phyloP scores from a whole-genome alignment of 2,888 invertebrate genomes.

The Tenthredo scrophulariae region DNA sequence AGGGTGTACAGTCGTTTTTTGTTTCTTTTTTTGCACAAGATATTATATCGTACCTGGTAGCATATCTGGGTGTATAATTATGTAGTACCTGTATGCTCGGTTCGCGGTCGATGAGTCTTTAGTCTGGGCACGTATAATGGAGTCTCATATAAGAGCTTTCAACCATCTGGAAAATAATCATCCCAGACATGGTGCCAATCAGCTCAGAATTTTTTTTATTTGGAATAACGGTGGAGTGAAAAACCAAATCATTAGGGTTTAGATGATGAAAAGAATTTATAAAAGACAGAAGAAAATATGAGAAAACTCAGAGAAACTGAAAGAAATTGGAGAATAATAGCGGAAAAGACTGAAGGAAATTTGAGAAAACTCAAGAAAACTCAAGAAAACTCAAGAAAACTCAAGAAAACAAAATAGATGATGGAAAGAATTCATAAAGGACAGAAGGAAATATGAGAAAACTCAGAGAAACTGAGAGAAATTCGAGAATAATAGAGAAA shows the following conservation, averaged over 20 bases:
- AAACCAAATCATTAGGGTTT: background rate
- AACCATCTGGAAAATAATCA: background rate
- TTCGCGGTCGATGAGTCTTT: background rate
- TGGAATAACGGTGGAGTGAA: background rate
- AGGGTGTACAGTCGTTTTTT: background rate
- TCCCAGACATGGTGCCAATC: background rate
- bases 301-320: background rate
- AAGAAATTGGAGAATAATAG: background rate
- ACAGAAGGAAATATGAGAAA: background rate
- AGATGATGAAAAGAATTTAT: background rate
- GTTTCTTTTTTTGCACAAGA: background rate
- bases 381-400: background rate
- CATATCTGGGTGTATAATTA: conserved; percentile 3
- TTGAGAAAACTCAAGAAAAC: background rate
- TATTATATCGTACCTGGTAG: conserved; percentile 16
- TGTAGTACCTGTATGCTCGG: background rate
- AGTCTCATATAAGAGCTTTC: background rate
- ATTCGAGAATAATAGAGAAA: background rate
- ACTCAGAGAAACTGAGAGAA: background rate
- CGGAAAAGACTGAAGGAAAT: background rate
- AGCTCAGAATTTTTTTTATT: background rate
- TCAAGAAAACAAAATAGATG: background rate
- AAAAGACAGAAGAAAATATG: background rate
- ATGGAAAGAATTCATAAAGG: background rate
- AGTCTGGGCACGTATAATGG: no score